phyloP scores from a whole-genome alignment of 1,140 invertebrate species.

The Tachypleus tridentatus region DNA sequence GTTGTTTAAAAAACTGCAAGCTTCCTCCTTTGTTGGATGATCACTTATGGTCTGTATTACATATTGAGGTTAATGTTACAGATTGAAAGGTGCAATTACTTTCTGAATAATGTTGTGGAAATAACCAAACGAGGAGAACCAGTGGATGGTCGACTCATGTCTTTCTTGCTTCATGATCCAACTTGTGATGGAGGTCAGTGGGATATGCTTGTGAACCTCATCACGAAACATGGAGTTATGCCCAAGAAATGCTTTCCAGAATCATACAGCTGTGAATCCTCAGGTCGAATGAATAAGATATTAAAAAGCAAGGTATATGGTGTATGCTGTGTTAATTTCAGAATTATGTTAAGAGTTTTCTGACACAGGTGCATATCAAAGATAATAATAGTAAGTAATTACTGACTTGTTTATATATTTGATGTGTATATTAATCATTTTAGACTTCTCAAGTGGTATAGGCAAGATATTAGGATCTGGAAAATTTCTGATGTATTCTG shows the following conservation, averaged over 20 bases:
- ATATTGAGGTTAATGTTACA: slow-evolving; percentile 26
- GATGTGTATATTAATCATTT: no score
- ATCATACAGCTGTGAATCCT: slow-evolving; percentile 58
- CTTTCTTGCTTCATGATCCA: slow-evolving; percentile 64
- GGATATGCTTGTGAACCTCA: slow-evolving; percentile 78
- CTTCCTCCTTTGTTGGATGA: no score
- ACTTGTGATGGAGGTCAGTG: slow-evolving; percentile 78
- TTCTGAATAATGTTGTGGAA: slow-evolving; percentile 65
- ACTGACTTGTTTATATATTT: no score
- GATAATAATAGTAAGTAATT: no score
- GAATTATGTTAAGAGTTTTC: no score
- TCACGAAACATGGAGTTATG: slow-evolving; percentile 73
- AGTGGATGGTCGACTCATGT: slow-evolving; percentile 60
- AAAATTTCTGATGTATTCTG: no score
- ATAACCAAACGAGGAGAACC: slow-evolving; percentile 56
- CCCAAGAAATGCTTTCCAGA: slow-evolving; percentile 79
- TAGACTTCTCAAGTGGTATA: no score
- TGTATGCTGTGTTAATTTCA: background rate
- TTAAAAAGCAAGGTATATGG: slow-evolving; percentile 59
- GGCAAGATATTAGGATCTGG: no score
- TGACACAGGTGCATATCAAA: no score
- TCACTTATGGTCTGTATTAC: no score
- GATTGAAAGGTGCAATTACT: slow-evolving; percentile 74
- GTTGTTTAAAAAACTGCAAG: no score
- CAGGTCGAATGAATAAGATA: slow-evolving; percentile 56